phyloP scores from a whole-genome alignment of 2,888 invertebrate species.

The Synergus japonicus region DNA sequence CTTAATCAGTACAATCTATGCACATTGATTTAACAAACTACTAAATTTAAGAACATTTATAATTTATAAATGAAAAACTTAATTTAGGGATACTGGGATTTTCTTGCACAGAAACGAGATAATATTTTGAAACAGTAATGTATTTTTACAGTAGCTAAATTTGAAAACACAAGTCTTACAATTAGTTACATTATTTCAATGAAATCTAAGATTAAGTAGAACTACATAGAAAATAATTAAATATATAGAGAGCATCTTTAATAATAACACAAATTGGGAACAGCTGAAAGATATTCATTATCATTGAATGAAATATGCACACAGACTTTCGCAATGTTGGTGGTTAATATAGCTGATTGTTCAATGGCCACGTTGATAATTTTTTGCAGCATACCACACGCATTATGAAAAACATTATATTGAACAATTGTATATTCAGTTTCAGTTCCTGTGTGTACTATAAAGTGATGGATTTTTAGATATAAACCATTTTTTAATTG shows the following conservation, averaged over 20 bases:
- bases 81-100: too few species aligned
- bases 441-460: conserved; percentile 28
- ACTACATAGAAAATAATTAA: too few species aligned
- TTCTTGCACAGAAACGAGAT: too few species aligned
- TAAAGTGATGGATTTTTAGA: conserved; percentile 37
- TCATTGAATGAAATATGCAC: conserved; percentile 28
- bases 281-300: conserved; percentile 20
- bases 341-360: conserved; percentile 15
- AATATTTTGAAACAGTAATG: too few species aligned
- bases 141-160: too few species aligned
- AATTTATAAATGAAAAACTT: neutral
- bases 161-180: too few species aligned
- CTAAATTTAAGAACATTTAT: neutral
- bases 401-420: conserved; percentile 16
- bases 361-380: conserved; percentile 8
- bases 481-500: conserved; percentile 24
- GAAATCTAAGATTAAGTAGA: too few species aligned
- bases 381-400: conserved; percentile 34
- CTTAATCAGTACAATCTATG: neutral
- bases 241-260: conserved; percentile 39
- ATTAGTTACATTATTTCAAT: too few species aligned
- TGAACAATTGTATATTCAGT: conserved; percentile 43
- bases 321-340: conserved; percentile 41
- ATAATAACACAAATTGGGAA: conserved; percentile 40
- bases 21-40: neutral